Evolutionary conservation across 2,888 invertebrate genomes (phyloP).

Genomic region (Geophilus truncorum): DNA sequence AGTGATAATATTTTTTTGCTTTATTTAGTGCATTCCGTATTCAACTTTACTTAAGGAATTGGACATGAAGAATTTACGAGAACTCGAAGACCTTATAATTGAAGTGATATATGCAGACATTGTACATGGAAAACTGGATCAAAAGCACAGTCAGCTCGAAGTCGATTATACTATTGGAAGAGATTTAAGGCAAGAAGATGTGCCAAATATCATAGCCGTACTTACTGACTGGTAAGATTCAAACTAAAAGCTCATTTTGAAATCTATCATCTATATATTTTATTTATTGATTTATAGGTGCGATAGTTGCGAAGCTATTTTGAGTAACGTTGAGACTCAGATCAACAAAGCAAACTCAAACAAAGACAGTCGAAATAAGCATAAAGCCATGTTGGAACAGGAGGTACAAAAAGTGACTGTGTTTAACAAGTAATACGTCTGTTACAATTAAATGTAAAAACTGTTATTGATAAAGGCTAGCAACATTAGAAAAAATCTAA

Average conservation of each 20-base stretch:
- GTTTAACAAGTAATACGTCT: too few relatives aligned
- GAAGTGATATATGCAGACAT: constrained; percentile 98
- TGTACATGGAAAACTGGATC: constrained; percentile 92
- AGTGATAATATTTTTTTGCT: constrained; percentile 18
- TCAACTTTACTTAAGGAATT: constrained; percentile 75
- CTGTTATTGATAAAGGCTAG: constrained; percentile 70
- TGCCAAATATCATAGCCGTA: constrained; percentile 67
- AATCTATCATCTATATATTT: background rate
- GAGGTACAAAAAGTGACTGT: too few relatives aligned
- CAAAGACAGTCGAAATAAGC: constrained; percentile 71
- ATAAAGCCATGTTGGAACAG: constrained; percentile 75
- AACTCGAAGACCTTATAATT: constrained; percentile 93
- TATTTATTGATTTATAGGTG: constrained; percentile 58
- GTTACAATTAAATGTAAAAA: too few relatives aligned
- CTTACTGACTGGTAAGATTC: constrained; percentile 44
- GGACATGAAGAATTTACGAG: constrained; percentile 84
- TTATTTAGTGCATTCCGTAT: constrained; percentile 79
- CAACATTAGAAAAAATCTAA: constrained; percentile 81
- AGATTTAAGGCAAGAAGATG: constrained; percentile 80
- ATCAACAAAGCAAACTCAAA: constrained; percentile 79
- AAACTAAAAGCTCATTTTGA: too few relatives aligned
- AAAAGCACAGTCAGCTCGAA: constrained; percentile 86
- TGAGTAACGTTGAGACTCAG: constrained; percentile 83
- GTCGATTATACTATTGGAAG: constrained; percentile 91
- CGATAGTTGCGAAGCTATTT: constrained; percentile 78